A percentile compares a stretch with the other conserved stretches of the same genome.
Conservation (phyloP, 2,797 vertebrate genomes). For the Stomatorhinus walkeri region DNA sequence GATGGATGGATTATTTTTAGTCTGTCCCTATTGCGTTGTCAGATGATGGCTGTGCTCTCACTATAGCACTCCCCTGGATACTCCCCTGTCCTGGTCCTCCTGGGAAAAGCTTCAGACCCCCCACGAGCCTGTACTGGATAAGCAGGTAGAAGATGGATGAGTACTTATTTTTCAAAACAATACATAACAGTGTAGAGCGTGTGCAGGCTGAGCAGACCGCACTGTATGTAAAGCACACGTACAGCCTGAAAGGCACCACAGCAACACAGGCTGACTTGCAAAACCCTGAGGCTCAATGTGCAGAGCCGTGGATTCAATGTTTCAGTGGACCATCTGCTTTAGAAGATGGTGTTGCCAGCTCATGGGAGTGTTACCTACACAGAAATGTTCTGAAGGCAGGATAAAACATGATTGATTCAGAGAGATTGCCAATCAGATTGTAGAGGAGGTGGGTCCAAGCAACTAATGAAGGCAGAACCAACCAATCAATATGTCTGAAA, state of each 20-base stretch:
- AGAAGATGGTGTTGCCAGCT: not conserved
- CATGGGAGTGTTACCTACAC: not conserved
- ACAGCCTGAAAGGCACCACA: not conserved
- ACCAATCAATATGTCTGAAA: too few species aligned
- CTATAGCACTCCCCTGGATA: not conserved
- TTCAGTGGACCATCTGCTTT: not conserved
- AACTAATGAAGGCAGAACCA: not conserved
- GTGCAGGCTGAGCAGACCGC: not conserved
- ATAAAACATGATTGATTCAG: not conserved
- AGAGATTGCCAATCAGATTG: not conserved
- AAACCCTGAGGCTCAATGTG: not conserved
- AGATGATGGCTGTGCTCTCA: not conserved
- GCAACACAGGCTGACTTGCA: not conserved
- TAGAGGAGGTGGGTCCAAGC: not conserved
- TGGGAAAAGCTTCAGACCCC: not conserved
- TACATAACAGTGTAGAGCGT: not conserved
- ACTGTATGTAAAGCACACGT: not conserved
- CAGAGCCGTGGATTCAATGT: not conserved
- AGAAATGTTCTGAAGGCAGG: not conserved
- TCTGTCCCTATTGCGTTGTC: not conserved
- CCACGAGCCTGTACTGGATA: not conserved
- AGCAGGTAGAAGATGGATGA: not conserved
- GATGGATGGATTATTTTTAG: conserved; percentile 8
- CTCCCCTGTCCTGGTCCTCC: not conserved
- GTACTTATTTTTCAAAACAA: conserved; percentile 3